phyloP scores from a whole-genome alignment of 2,113 vertebrate species.

The Hucho hucho region DNA sequence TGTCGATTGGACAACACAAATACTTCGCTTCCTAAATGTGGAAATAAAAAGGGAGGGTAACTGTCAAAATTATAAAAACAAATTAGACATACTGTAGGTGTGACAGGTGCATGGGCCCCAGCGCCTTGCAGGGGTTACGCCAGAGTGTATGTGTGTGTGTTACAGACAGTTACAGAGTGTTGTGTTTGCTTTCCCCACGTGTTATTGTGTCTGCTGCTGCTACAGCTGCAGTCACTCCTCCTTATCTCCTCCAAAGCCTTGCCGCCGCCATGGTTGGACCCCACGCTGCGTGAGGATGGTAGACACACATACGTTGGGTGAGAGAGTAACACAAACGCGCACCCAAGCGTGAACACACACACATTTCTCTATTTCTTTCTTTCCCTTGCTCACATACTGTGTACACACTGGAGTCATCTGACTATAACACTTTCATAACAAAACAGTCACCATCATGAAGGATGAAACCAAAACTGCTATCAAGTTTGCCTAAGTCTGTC shows the following conservation, averaged over 20 bases:
- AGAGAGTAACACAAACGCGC: neutral
- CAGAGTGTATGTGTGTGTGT: constrained; percentile 1
- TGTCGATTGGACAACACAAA: too few relatives aligned
- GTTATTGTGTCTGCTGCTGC: neutral
- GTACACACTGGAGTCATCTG: neutral
- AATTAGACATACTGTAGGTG: constrained; percentile 53
- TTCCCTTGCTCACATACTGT: neutral
- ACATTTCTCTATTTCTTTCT: neutral
- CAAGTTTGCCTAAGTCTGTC: neutral
- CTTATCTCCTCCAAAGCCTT: neutral
- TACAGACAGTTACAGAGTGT: neutral
- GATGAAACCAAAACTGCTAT: too few relatives aligned
- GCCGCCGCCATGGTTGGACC: neutral
- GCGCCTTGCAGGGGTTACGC: constrained; percentile 49
- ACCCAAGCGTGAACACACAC: neutral
- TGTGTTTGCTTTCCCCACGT: neutral
- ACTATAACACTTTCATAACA: neutral
- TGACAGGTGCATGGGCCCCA: constrained; percentile 49
- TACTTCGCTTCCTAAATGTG: too few relatives aligned
- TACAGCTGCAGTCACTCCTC: neutral
- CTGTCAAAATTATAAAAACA: too few relatives aligned
- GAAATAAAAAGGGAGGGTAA: too few relatives aligned
- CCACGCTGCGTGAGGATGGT: neutral
- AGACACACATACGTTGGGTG: neutral
- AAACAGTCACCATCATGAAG: neutral